phyloP scores from a whole-genome alignment of 2,797 vertebrate genomes.

The Dallia pectoralis region DNA sequence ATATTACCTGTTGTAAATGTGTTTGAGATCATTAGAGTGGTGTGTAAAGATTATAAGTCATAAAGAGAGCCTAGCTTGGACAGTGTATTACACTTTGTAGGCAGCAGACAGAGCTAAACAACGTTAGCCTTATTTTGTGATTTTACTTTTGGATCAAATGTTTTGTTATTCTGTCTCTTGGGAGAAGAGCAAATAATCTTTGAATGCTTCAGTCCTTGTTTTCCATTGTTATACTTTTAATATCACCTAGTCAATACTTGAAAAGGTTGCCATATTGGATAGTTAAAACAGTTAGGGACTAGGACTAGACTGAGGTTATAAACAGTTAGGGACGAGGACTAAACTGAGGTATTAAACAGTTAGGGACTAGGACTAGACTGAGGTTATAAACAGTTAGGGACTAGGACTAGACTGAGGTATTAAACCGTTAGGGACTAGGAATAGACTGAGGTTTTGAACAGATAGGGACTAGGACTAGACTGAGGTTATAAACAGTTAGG shows the following conservation, averaged over 20 bases:
- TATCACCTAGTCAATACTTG: slow-evolving; percentile 31
- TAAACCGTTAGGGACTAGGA: slow-evolving; percentile 60
- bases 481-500: slow-evolving; percentile 42
- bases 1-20: slow-evolving; percentile 41
- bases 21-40: slow-evolving; percentile 46
- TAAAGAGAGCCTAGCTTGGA: slow-evolving; percentile 35
- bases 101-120: neutral
- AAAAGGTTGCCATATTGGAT: slow-evolving; percentile 39
- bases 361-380: no score
- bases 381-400: slow-evolving; percentile 45
- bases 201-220: no score
- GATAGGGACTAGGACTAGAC: no score
- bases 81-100: neutral
- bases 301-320: slow-evolving; percentile 57
- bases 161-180: no score
- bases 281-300: slow-evolving; percentile 47
- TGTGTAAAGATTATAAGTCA: slow-evolving; percentile 50
- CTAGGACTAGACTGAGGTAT: slow-evolving; percentile 54
- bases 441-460: slow-evolving; percentile 62
- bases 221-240: no score
- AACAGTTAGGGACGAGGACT: slow-evolving; percentile 57
- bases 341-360: slow-evolving; percentile 63
- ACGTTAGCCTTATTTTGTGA: neutral
- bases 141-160: no score
- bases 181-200: no score